Percentiles rank a stretch among this genome's conserved stretches.
phyloP scores from a whole-genome alignment of 2,113 vertebrate genomes.

The Aegithalos caudatus region DNA sequence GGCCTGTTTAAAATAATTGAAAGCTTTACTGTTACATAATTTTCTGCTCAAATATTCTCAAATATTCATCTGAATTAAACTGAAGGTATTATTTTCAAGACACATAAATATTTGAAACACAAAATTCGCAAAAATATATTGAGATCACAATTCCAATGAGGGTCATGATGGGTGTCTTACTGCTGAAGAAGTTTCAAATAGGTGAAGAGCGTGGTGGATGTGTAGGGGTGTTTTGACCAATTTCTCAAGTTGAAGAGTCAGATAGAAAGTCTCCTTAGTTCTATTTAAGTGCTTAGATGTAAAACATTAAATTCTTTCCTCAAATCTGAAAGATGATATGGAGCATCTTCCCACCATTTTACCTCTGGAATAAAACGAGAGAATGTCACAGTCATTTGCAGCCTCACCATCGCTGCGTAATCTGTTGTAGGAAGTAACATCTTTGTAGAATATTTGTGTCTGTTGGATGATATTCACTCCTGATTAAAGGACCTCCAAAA shows the following conservation, averaged over 20 bases:
- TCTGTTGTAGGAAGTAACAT: not conserved
- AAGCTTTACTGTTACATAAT: constrained; percentile 11
- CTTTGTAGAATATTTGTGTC: not conserved
- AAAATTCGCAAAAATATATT: not conserved
- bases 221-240: constrained; percentile 3
- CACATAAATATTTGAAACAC: not conserved
- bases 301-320: not conserved
- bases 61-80: not conserved
- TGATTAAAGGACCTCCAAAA: not conserved
- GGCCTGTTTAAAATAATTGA: constrained; percentile 36
- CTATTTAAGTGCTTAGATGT: not conserved
- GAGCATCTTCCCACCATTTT: not conserved
- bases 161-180: not conserved
- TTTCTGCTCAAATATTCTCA: constrained; percentile 21
- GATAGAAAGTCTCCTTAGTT: not conserved
- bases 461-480: not conserved
- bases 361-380: not conserved
- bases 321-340: not conserved
- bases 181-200: not conserved
- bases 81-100: not conserved
- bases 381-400: not conserved
- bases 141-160: not conserved
- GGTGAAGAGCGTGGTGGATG: not conserved
- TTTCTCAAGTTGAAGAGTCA: constrained; percentile 43
- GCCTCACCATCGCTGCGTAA: not conserved